Percentiles rank a stretch among this genome's conserved stretches.
Evolutionary conservation across 2,113 vertebrate genomes (phyloP).

Genomic region (Pomatorhinus ruficollis): DNA sequence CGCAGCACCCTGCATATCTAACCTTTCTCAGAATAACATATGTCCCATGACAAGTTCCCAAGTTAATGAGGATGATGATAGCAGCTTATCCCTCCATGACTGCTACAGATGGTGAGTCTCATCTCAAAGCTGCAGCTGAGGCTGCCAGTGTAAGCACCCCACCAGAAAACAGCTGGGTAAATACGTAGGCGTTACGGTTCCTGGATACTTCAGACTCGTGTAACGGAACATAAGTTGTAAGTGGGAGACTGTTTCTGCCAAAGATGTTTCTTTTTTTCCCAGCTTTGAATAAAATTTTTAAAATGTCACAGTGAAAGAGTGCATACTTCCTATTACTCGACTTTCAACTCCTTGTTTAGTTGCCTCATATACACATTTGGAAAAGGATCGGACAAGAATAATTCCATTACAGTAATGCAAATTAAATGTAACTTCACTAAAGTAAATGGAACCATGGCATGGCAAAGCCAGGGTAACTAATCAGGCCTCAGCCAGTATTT

Average conservation of each 20-base stretch:
- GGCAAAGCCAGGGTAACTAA: background rate
- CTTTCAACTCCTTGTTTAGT: background rate
- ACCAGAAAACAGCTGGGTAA: background rate
- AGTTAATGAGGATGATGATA: background rate
- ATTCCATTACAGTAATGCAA: background rate
- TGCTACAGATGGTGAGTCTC: background rate
- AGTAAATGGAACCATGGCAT: background rate
- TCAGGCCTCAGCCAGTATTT: background rate
- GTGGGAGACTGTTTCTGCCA: background rate
- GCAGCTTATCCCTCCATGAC: background rate
- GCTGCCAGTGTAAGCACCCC: background rate
- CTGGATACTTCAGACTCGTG: background rate
- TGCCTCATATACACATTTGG: background rate
- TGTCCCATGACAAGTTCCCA: background rate
- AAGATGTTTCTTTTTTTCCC: background rate
- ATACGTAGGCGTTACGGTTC: accelerated
- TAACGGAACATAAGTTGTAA: background rate
- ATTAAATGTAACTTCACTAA: background rate
- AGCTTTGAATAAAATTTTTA: background rate
- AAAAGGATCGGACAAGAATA: background rate
- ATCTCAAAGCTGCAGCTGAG: background rate
- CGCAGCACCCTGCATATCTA: background rate
- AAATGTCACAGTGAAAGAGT: background rate
- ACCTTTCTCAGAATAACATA: background rate
- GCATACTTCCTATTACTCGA: background rate